Percentiles rank a stretch among this genome's conserved stretches.
phyloP scores from a whole-genome alignment of 2,797 vertebrate genomes.

The Catharus ustulatus region DNA sequence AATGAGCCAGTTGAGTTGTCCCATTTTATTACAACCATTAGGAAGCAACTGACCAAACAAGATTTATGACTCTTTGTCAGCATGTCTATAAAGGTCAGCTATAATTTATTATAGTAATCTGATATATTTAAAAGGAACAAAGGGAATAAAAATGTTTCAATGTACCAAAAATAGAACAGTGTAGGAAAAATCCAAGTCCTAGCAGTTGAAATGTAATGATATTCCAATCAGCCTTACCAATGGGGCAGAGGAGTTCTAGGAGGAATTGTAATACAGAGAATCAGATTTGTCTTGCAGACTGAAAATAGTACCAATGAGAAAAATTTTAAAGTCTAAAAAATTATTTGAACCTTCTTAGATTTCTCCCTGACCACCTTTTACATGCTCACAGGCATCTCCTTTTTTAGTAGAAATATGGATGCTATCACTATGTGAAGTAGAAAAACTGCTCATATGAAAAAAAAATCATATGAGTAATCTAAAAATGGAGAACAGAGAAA shows the following conservation, averaged over 20 bases:
- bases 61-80: background rate
- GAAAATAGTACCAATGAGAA: background rate
- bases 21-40: background rate
- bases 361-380: background rate
- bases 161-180: background rate
- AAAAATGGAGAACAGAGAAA: background rate
- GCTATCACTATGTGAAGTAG: background rate
- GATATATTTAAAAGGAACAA: background rate
- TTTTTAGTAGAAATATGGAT: background rate
- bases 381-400: background rate
- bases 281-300: background rate
- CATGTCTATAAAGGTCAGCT: background rate
- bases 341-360: background rate
- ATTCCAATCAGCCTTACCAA: background rate
- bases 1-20: background rate
- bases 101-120: background rate
- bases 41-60: background rate
- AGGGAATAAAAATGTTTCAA: background rate
- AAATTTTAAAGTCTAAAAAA: background rate
- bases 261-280: background rate
- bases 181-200: background rate
- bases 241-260: background rate
- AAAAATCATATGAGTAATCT: background rate
- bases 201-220: background rate
- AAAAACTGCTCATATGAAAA: background rate